Evolutionary conservation across 2,797 vertebrate species (phyloP).

Genomic region (Holocentrus rufus): DNA sequence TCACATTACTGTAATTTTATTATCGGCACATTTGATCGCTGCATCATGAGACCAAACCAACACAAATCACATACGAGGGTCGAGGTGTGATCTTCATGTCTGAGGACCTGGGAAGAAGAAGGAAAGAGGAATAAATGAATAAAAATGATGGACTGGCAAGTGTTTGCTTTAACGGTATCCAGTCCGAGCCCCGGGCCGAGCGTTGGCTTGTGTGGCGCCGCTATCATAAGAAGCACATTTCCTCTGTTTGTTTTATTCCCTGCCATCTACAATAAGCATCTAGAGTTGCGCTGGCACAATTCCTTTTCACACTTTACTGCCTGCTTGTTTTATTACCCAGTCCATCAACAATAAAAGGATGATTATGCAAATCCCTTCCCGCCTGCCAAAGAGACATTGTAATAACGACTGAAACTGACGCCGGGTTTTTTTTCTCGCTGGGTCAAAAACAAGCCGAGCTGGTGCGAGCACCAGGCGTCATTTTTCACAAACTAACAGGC

Average conservation of each 20-base stretch:
- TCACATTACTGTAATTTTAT: neutral
- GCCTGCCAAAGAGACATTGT: conserved; percentile 7
- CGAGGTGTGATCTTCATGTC: neutral
- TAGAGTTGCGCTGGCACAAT: conserved; percentile 10
- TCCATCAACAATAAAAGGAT: conserved; percentile 22
- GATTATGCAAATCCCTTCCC: neutral
- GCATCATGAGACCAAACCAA: neutral
- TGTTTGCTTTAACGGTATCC: conserved; percentile 12
- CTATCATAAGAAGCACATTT: conserved; percentile 35
- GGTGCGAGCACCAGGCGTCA: neutral
- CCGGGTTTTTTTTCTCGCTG: conserved; percentile 4
- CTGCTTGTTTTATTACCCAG: conserved; percentile 47
- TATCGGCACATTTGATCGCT: neutral
- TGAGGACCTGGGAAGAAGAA: neutral
- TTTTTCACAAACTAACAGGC: conserved; percentile 18
- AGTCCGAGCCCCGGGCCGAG: conserved; percentile 15
- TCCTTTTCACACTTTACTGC: conserved; percentile 9
- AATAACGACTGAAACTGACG: conserved; percentile 31
- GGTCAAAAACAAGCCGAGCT: conserved; percentile 24
- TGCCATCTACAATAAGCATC: conserved; percentile 29
- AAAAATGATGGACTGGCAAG: neutral
- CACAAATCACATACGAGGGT: neutral
- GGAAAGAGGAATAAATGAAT: neutral
- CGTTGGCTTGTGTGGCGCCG: conserved; percentile 11
- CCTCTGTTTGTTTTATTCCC: conserved; percentile 35